These are phyloP conservation scores for Notospermus geniculatus DNA, from an alignment of 1,140 invertebrate genomes.

Conservation along the genomic window DNA sequence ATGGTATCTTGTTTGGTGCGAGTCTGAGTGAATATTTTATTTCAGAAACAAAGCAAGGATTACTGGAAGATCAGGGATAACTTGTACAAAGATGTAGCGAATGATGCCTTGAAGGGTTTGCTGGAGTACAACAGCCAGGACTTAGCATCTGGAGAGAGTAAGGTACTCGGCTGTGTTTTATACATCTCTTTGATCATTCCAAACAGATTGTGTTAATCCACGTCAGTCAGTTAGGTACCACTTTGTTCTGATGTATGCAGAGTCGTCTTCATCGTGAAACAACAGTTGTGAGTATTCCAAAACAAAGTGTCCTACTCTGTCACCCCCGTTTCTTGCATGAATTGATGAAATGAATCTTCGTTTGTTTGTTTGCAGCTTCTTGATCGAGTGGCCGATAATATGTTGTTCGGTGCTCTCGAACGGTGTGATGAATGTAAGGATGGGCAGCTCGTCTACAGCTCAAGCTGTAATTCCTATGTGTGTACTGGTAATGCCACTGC, in stretches of 20 bases:
- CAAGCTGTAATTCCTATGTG: constrained; percentile 67
- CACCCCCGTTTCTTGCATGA: too few relatives aligned
- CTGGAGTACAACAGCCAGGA: constrained; percentile 73
- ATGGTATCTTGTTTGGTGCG: too few relatives aligned
- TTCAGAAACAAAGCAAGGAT: constrained; percentile 74
- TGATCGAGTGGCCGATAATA: constrained; percentile 76
- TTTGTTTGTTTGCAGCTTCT: constrained; percentile 67
- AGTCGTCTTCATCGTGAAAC: too few relatives aligned
- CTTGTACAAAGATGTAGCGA: constrained; percentile 56
- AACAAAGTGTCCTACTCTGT: too few relatives aligned
- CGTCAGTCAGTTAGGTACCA: too few relatives aligned
- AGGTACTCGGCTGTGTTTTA: constrained; percentile 55
- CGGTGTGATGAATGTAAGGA: constrained; percentile 77
- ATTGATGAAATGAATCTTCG: too few relatives aligned
- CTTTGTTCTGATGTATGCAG: too few relatives aligned
- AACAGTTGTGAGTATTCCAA: too few relatives aligned
- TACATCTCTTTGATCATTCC: constrained; percentile 19
- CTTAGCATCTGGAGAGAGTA: constrained; percentile 64
- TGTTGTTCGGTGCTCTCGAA: constrained; percentile 78
- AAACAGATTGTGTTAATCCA: too few relatives aligned
- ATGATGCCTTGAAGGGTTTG: constrained; percentile 61
- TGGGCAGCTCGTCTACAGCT: constrained; percentile 65
- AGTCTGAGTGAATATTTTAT: constrained; percentile 9
- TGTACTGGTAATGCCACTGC: constrained; percentile 81
- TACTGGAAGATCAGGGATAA: constrained; percentile 70